phyloP scores from a whole-genome alignment of 2,113 vertebrate species.

The Acinonyx jubatus region DNA sequence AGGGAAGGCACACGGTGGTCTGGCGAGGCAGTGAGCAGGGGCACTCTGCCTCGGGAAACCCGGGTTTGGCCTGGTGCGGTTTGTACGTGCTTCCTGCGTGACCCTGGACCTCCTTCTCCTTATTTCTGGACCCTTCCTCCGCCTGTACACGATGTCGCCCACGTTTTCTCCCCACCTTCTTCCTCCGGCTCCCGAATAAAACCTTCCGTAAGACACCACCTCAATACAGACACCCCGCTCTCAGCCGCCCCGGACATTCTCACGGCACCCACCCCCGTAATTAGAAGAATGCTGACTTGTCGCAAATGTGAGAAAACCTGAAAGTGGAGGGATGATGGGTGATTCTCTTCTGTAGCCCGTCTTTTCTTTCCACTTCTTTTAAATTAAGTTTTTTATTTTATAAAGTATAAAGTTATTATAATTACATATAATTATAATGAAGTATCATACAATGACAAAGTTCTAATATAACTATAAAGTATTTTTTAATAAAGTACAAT shows the following conservation, averaged over 20 bases:
- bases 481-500: neutral
- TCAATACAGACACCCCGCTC: neutral
- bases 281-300: neutral
- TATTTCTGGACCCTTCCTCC: neutral
- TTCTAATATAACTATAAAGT: too few relatives aligned
- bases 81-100: neutral
- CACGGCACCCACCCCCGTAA: accelerated
- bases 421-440: too few relatives aligned
- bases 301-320: neutral
- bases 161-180: neutral
- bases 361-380: neutral
- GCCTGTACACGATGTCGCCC: accelerated
- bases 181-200: neutral
- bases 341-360: neutral
- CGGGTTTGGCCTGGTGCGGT: too few relatives aligned
- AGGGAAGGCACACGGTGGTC: accelerated
- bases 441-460: too few relatives aligned
- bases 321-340: too few relatives aligned
- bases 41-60: too few relatives aligned
- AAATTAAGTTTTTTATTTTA: neutral
- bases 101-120: too few relatives aligned
- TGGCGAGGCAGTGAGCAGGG: accelerated
- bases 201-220: neutral
- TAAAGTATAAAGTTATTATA: too few relatives aligned
- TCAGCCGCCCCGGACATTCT: neutral